Percentiles rank a stretch among this genome's conserved stretches.
Conservation (phyloP, 2,113 vertebrate genomes). For the Mionectes macconnelli region DNA sequence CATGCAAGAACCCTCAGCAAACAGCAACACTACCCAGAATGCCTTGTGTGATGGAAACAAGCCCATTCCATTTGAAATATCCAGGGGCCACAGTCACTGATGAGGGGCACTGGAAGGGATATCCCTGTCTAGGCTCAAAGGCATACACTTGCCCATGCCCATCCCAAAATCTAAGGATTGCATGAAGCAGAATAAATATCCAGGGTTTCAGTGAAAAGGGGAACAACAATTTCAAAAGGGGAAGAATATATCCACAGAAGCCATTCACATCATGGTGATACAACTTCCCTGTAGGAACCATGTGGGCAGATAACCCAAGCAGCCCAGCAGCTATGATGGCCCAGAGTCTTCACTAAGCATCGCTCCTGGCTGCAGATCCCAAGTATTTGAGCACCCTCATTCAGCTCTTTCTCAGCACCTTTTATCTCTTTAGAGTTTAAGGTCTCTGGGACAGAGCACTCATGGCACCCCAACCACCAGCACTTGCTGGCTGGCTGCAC, state of each 20-base stretch:
- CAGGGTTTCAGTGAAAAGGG: background rate
- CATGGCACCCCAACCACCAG: background rate
- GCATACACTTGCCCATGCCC: rapidly evolving
- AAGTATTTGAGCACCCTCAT: background rate
- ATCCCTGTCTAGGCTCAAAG: background rate
- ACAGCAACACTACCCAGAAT: background rate
- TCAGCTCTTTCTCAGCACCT: background rate
- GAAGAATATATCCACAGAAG: background rate
- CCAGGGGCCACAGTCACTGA: background rate
- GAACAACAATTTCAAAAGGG: background rate
- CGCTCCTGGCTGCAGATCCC: rapidly evolving
- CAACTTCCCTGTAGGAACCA: background rate
- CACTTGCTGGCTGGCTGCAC: background rate
- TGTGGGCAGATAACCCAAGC: background rate
- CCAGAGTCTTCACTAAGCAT: background rate
- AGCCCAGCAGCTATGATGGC: background rate
- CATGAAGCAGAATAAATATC: background rate
- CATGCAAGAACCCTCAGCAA: background rate
- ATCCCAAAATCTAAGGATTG: background rate
- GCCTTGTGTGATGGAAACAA: background rate
- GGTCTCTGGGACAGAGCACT: background rate
- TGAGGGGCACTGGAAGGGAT: background rate
- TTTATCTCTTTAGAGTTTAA: background rate
- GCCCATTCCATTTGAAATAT: background rate
- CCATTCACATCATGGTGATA: background rate